Percentiles rank a stretch among this genome's conserved stretches.
Conservation (phyloP, 2,888 invertebrate species). For the Poecilobothrus nobilitatus region DNA sequence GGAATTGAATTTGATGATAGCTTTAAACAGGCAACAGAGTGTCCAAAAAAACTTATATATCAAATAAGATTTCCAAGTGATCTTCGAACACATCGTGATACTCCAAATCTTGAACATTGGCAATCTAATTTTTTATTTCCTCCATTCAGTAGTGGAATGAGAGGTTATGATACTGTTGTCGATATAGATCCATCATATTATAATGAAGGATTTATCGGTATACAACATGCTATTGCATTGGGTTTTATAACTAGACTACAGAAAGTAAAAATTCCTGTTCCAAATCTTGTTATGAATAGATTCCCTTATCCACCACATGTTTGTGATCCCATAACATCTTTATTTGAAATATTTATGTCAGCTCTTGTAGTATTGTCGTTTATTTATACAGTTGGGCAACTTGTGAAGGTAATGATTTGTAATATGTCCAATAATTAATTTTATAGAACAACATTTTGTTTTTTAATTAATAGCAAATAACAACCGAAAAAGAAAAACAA, state of each 20-base stretch:
- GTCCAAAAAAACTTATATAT: conserved; percentile 48
- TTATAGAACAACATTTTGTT: too few species aligned
- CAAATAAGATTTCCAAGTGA: conserved; percentile 57
- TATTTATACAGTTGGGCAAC: too few species aligned
- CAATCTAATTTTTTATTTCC: not conserved
- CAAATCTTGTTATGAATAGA: conserved; percentile 9
- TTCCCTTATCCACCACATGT: too few species aligned
- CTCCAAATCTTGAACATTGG: not conserved
- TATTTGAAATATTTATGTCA: conserved; percentile 35
- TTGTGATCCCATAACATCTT: too few species aligned
- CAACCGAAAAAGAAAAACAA: conserved; percentile 54
- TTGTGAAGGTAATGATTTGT: too few species aligned
- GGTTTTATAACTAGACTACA: conserved; percentile 16
- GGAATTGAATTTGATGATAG: conserved; percentile 54
- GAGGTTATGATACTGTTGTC: conserved; percentile 46
- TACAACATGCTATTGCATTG: conserved; percentile 53
- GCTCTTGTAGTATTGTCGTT: too few species aligned
- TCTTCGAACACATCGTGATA: conserved; percentile 40
- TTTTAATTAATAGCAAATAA: conserved; percentile 36
- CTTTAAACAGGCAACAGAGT: conserved; percentile 32
- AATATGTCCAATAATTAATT: too few species aligned
- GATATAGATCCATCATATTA: conserved; percentile 44
- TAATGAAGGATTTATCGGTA: conserved; percentile 56
- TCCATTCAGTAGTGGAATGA: not conserved
- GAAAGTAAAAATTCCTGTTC: conserved; percentile 13